These are phyloP conservation scores for Aix galericulata DNA, from an alignment of 2,113 vertebrate species.

Conservation along the genomic window DNA sequence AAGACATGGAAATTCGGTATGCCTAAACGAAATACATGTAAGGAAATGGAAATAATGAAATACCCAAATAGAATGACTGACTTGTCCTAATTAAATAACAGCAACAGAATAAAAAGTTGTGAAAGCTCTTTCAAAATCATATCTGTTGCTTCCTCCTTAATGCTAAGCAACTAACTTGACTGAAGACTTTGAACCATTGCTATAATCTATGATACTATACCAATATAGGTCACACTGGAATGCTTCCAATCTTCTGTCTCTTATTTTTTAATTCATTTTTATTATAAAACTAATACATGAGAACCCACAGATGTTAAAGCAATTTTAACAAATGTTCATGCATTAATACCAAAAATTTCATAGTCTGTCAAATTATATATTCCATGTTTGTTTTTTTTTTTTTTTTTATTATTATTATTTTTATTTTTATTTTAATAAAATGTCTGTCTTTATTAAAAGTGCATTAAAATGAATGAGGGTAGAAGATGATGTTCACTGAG, in stretches of 20 bases:
- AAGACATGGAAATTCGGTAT: not conserved
- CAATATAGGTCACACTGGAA: not conserved
- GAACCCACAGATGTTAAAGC: not conserved
- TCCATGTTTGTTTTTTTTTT: not conserved
- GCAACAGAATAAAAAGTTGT: not conserved
- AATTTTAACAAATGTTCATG: conserved; percentile 41
- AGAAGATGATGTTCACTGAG: conserved; percentile 27
- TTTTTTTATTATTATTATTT: not conserved
- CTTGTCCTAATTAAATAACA: not conserved
- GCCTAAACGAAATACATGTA: not conserved
- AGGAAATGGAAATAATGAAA: not conserved
- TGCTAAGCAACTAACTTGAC: not conserved
- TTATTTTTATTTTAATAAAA: conserved; percentile 6
- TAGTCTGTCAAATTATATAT: conserved; percentile 19
- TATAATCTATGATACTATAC: not conserved
- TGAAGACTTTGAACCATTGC: not conserved
- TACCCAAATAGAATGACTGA: not conserved
- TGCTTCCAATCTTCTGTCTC: not conserved
- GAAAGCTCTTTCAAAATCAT: not conserved
- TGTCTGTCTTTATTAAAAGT: conserved; percentile 37
- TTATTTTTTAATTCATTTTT: not conserved
- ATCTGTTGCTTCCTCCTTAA: not conserved
- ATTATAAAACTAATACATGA: not conserved
- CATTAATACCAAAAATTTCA: conserved; percentile 33
- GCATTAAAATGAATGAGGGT: conserved; percentile 29